Evolutionary conservation across 2,113 vertebrate species (phyloP), one percentile per base, ranked within the genome.

Genomic region (Barbus barbus): DNA sequence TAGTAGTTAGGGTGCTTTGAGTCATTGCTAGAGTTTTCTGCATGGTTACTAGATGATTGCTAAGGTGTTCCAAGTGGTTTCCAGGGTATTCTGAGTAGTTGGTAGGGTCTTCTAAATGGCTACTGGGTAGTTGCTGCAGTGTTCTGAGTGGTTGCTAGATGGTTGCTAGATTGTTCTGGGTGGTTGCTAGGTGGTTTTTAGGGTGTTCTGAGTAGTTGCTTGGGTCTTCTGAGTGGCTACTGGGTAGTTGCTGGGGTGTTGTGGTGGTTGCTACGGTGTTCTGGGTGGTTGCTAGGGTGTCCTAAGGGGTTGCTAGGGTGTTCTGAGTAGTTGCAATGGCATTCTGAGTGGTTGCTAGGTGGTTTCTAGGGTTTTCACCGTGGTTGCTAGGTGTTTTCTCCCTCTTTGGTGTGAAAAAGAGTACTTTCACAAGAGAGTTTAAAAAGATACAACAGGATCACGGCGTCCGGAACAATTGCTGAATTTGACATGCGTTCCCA

Each of bases 401-500:
- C 4, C 18, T 56, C 3, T 13, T 28, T 33, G 9, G 5, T n/a
- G n/a, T 75, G 26, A 75, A 75, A n/a, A 31, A 28, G 73, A 18
- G 69, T 51, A 1, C 44, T 51, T 48, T 75, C 72, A 74, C 41
- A 26, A 48, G 14, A 74, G 44, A 0, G 5, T 48, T 48, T 48
- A 51, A 75, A 51, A 51, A 31, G 72, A 74, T 38, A 22, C 90
- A 69, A 4, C 87, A 82, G 22, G 67, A 91, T 90, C 87, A 86
- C 76, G 60, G 80, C 63, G 86, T 89, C 90, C 85, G 72, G 60
- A 79, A 83, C 87, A 91, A 86, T 90, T 88, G 87, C 81, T 74
- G 85, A 82, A 88, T 91, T 88, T 89, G 87, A 92, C 91, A 92
- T 87, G 91, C 91, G 89, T 90, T 91, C 91, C 86, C 88, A 84